These are phyloP conservation scores for Drepana arcuata DNA, from an alignment of 1,140 invertebrate species.

Conservation along the genomic window DNA sequence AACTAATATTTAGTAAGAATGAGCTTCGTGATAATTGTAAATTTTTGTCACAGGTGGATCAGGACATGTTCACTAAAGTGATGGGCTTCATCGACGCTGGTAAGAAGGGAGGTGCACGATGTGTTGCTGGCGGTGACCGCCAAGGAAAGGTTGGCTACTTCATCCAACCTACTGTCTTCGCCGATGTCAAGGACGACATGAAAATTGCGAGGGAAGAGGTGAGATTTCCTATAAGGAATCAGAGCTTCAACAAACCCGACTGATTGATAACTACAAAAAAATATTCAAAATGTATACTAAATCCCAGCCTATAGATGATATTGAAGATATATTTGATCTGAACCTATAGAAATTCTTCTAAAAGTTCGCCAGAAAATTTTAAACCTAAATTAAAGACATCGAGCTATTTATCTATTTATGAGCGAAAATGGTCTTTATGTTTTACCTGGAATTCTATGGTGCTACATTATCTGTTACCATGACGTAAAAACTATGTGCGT, in stretches of 20 bases:
- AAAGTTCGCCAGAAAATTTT: too few species aligned
- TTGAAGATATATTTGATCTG: too few species aligned
- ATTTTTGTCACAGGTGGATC: slow-evolving; percentile 76
- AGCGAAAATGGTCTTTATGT: too few species aligned
- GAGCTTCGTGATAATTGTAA: too few species aligned
- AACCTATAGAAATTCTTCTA: too few species aligned
- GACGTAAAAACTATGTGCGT: too few species aligned
- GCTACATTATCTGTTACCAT: too few species aligned
- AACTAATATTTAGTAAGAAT: too few species aligned
- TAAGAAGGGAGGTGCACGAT: slow-evolving; percentile 81
- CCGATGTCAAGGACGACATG: slow-evolving; percentile 86
- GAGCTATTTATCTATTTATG: too few species aligned
- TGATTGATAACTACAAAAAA: not conserved
- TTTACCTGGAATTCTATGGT: too few species aligned
- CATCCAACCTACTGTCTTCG: slow-evolving; percentile 86
- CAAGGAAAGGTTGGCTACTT: slow-evolving; percentile 80
- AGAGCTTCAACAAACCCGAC: too few species aligned
- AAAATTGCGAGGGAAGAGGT: slow-evolving; percentile 85
- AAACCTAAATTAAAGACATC: too few species aligned
- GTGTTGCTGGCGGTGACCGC: slow-evolving; percentile 79
- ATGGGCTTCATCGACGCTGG: slow-evolving; percentile 79
- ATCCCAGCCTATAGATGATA: not conserved
- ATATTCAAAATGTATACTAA: not conserved
- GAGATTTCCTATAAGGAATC: slow-evolving; percentile 8
- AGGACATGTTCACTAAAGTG: slow-evolving; percentile 79